phyloP scores from a whole-genome alignment of 2,113 vertebrate species.

The Ahaetulla prasina region DNA sequence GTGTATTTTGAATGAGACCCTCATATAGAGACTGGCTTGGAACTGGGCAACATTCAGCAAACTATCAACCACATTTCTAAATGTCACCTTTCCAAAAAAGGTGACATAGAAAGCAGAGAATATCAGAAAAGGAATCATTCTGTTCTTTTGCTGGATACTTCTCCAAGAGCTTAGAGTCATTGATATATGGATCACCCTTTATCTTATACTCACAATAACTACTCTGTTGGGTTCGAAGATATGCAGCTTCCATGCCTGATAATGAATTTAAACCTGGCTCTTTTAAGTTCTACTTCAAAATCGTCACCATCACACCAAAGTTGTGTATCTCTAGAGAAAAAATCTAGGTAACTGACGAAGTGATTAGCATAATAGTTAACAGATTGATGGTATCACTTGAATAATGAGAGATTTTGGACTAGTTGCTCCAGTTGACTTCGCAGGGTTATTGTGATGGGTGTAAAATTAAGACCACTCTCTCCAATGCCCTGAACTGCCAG shows the following conservation, averaged over 20 bases:
- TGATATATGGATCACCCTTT: not conserved
- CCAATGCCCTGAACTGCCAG: not conserved
- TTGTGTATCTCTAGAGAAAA: not conserved
- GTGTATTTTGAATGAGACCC: not conserved
- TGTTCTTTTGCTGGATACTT: not conserved
- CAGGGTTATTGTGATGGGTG: not conserved
- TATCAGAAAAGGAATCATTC: not conserved
- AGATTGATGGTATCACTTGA: not conserved
- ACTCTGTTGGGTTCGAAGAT: not conserved
- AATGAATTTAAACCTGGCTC: not conserved
- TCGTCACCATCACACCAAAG: not conserved
- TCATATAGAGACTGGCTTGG: not conserved
- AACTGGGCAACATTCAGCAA: not conserved
- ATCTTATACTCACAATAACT: not conserved
- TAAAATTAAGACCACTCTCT: not conserved
- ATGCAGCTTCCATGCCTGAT: not conserved
- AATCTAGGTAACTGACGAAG: not conserved
- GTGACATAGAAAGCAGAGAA: not conserved
- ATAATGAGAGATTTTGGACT: not conserved
- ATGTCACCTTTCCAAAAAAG: not conserved
- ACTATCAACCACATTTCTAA: not conserved
- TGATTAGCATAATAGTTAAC: not conserved
- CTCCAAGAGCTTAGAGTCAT: not conserved
- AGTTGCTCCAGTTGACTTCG: not conserved
- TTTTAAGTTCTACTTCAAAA: not conserved